Conservation (phyloP, 2,113 vertebrate species). For the Empidonax traillii region DNA sequence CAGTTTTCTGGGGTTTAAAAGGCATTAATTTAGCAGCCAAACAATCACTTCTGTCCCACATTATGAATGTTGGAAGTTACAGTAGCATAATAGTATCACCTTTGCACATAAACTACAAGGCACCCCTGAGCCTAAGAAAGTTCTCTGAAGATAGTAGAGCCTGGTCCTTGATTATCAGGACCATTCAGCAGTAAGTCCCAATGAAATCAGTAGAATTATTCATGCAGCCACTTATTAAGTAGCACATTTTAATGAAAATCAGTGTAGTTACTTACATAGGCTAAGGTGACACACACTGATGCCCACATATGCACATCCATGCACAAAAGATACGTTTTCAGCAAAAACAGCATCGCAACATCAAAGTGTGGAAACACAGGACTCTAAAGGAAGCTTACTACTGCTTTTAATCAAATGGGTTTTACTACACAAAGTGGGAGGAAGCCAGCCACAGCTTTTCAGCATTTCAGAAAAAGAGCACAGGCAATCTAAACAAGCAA, state of each 20-base stretch:
- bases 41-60: neutral
- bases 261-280: rapidly evolving
- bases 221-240: neutral
- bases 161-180: neutral
- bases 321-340: neutral
- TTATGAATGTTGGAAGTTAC: neutral
- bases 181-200: neutral
- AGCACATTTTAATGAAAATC: neutral
- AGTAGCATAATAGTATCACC: rapidly evolving
- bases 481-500: neutral
- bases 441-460: neutral
- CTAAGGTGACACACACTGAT: neutral
- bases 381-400: neutral
- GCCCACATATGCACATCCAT: rapidly evolving
- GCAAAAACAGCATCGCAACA: neutral
- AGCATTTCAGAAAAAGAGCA: neutral
- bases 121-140: neutral
- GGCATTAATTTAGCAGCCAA: neutral
- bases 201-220: neutral
- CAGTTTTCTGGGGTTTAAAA: neutral
- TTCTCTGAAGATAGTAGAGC: neutral
- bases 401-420: neutral
- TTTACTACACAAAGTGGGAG: neutral
- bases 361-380: neutral
- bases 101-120: neutral